phyloP scores from a whole-genome alignment of 2,888 invertebrate species.

The Diadromus collaris region DNA sequence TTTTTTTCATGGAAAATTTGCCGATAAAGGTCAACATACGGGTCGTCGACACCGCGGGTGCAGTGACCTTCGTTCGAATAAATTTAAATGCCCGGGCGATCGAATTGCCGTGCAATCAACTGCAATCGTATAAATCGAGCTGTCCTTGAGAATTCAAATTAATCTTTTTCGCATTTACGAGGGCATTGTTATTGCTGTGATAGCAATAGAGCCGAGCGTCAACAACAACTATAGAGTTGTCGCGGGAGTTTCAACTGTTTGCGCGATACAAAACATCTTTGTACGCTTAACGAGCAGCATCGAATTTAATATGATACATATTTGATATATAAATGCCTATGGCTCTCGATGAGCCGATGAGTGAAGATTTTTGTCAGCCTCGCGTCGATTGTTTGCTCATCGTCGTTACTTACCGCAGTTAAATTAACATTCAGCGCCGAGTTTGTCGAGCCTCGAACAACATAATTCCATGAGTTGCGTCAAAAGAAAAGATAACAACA shows the following conservation, averaged over 20 bases:
- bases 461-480: constrained; percentile 1
- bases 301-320: not conserved
- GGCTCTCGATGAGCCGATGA: not conserved
- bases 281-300: not conserved
- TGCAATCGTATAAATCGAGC: not conserved
- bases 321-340: no score
- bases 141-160: not conserved
- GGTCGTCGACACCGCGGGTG: constrained; percentile 11
- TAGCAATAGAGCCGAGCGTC: not conserved
- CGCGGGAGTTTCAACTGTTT: not conserved
- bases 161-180: not conserved
- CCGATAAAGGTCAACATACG: constrained; percentile 12
- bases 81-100: not conserved
- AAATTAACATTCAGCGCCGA: not conserved
- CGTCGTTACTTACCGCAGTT: not conserved
- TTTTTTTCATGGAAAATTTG: constrained; percentile 26
- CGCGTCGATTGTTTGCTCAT: not conserved
- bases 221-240: not conserved
- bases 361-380: not conserved
- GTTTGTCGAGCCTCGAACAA: not conserved
- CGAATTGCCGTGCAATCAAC: constrained; percentile 4
- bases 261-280: not conserved
- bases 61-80: constrained; percentile 5
- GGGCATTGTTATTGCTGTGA: not conserved
- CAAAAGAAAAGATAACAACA: not conserved